Base-by-base conservation (phyloP, 2,888 invertebrate species). In the Drosophila sordidapex region DNA sequence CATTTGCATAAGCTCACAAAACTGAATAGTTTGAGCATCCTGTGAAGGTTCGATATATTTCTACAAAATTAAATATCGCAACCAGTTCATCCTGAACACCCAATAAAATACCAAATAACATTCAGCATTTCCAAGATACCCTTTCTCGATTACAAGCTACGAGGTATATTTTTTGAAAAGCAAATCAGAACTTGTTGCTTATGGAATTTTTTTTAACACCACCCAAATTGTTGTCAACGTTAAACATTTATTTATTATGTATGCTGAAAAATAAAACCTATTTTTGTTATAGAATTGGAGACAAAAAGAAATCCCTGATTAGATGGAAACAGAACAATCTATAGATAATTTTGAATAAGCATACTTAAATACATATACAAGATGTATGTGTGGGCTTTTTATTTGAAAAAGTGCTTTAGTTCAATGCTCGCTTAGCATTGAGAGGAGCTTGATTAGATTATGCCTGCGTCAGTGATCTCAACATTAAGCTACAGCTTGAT, bases 341-440 rank as follows among this genome's bases (percentile, higher is more conserved):
- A 53, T 15, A 18, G 46, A 54, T 18, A 18, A 11, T 53, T 63
- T 52, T 58, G 36, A 52, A 52, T 58, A 27, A 33, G 18, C 29
- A 66, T 56, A 27, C n/a, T 43, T 40, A 66, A 70, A 71, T 67
- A 61, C 74, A 66, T 63, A 58, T 78, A 59, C 36, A 62, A 56
- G 8, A n/a, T 29, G 15, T 27, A 38, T 56, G 4, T 36, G 18
- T 27, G 11, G 38, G 27, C 4, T 11, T 35, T 25, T 79, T 59
- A 62, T 49, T n/a, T 65, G 49, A 68, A 52, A 56, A 36, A 51
- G 46, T 59, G 61, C 38, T 38, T 48, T 33, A 78, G 77, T 78
- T 77, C 74, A 76, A 77, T 51, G 74, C n/a, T 51, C 69, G 78
- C 58, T 60, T 69, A 76, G 78, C 73, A 73, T 77, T 73, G 78